Evolutionary conservation across 2,797 vertebrate genomes (phyloP).

Genomic region (Galago senegalensis): DNA sequence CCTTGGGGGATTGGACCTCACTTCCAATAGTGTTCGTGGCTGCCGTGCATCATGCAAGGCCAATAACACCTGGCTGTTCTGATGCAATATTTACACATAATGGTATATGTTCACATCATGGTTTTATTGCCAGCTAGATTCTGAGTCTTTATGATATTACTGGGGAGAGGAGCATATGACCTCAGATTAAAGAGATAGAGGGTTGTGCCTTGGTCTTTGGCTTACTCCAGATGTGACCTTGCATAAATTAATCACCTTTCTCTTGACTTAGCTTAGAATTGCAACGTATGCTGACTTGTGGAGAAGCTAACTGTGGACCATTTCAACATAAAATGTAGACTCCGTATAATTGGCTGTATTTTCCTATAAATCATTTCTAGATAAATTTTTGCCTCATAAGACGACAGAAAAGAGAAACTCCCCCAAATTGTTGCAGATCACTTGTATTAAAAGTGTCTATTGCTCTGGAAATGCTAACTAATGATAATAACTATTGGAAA

Average conservation of each 20-base stretch:
- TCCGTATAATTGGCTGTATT: slow-evolving; percentile 25
- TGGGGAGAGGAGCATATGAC: not conserved
- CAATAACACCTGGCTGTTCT: not conserved
- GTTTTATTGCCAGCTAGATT: slow-evolving; percentile 49
- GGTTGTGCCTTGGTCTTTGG: slow-evolving; percentile 20
- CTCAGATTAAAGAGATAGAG: not conserved
- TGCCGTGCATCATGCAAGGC: not conserved
- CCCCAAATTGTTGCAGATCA: slow-evolving; percentile 28
- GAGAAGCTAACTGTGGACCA: not conserved
- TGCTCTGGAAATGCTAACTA: slow-evolving; percentile 74
- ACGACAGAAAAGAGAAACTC: slow-evolving; percentile 55
- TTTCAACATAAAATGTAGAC: slow-evolving; percentile 9
- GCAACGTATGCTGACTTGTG: not conserved
- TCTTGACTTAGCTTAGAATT: slow-evolving; percentile 31
- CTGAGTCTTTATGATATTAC: not conserved
- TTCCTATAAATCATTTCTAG: slow-evolving; percentile 60
- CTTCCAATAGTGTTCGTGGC: not conserved
- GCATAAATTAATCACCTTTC: slow-evolving; percentile 41
- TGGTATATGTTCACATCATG: not conserved
- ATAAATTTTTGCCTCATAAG: slow-evolving; percentile 58
- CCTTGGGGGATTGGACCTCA: not conserved
- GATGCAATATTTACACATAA: not conserved
- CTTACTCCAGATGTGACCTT: slow-evolving; percentile 28
- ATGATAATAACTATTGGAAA: slow-evolving; percentile 53
- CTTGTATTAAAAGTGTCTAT: slow-evolving; percentile 52